A percentile compares a stretch with the other conserved stretches of the same genome.
phyloP scores from a whole-genome alignment of 2,888 invertebrate species.

The Tineola bisselliella region DNA sequence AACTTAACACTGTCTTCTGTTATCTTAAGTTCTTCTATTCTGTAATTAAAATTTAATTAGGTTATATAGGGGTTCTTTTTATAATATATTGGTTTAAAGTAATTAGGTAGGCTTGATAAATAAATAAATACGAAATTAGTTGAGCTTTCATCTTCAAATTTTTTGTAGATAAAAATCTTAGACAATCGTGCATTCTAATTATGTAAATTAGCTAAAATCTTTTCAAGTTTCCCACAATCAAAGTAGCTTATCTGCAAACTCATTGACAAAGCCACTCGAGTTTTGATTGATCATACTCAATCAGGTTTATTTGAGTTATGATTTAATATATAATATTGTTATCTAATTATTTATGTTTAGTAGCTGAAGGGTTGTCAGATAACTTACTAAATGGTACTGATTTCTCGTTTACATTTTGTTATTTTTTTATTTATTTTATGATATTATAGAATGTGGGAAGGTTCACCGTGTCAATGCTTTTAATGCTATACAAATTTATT shows the following conservation, averaged over 20 bases:
- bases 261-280: constrained; percentile 4
- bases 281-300: constrained; percentile 6
- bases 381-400: not conserved
- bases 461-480: not conserved
- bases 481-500: too few relatives aligned
- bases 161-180: too few relatives aligned
- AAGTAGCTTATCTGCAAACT: not conserved
- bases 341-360: not conserved
- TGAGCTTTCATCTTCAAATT: too few relatives aligned
- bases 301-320: not conserved
- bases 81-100: too few relatives aligned
- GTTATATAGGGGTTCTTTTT: too few relatives aligned
- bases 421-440: not conserved
- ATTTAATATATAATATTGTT: not conserved
- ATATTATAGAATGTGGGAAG: not conserved
- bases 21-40: too few relatives aligned
- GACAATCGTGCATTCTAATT: too few relatives aligned
- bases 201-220: too few relatives aligned
- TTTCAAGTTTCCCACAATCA: not conserved
- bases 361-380: not conserved
- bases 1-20: too few relatives aligned
- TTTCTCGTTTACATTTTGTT: not conserved
- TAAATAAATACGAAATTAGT: too few relatives aligned
- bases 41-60: too few relatives aligned
- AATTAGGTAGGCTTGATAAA: too few relatives aligned